phyloP scores from a whole-genome alignment of 2,888 invertebrate species.

The Ochropleura plecta region DNA sequence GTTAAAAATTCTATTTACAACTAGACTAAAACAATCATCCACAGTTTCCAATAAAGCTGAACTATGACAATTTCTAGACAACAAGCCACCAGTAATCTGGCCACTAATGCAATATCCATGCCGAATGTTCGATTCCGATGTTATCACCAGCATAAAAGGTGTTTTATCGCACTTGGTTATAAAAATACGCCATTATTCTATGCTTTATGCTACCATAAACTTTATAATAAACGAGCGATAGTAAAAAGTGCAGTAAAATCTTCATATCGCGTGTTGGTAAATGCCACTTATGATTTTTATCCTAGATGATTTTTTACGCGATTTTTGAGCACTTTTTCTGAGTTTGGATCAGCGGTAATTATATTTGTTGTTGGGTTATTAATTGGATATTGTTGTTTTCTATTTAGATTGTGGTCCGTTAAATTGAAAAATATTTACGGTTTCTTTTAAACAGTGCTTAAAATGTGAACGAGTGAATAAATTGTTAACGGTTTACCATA shows the following conservation, averaged over 20 bases:
- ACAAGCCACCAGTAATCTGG: slow-evolving; percentile 47
- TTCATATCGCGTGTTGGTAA: slow-evolving; percentile 80
- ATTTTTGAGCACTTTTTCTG: slow-evolving; percentile 47
- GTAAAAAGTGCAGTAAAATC: slow-evolving; percentile 83
- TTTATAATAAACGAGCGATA: slow-evolving; percentile 87
- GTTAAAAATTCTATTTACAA: too few relatives aligned
- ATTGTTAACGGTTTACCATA: not conserved
- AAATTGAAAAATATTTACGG: not conserved
- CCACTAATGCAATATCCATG: slow-evolving; percentile 70
- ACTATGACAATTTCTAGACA: slow-evolving; percentile 33
- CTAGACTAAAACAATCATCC: not conserved
- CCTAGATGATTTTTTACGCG: slow-evolving; percentile 62
- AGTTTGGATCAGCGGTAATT: slow-evolving; percentile 21
- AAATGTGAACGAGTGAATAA: not conserved
- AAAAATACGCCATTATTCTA: slow-evolving; percentile 88
- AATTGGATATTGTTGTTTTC: slow-evolving; percentile 3
- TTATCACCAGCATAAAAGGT: slow-evolving; percentile 86
- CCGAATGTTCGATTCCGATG: slow-evolving; percentile 76
- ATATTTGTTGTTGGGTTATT: slow-evolving; percentile 2
- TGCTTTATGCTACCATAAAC: slow-evolving; percentile 87
- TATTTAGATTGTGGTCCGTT: not conserved
- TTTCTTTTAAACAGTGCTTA: not conserved
- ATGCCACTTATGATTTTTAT: slow-evolving; percentile 72
- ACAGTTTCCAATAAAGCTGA: not conserved
- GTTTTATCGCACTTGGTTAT: slow-evolving; percentile 87